Base-by-base conservation (phyloP, 1,140 invertebrate genomes). In the Elysia chlorotica region DNA sequence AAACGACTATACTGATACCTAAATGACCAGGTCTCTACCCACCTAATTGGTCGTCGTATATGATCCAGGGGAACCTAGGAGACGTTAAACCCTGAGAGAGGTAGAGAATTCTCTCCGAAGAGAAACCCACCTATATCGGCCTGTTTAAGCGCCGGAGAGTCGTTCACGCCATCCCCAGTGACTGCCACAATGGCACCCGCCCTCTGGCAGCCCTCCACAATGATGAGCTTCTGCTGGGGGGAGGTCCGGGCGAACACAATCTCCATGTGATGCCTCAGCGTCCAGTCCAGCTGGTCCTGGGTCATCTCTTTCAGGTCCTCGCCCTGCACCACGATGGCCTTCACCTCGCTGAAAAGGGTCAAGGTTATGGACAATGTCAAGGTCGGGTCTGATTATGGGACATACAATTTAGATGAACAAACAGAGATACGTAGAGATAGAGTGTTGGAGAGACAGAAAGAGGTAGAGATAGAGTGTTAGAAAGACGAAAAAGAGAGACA, bases 211-310 rank as follows among this genome's bases (percentile, higher is more conserved):
- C 88, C 98, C 89, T 99, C 97, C 54, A 99, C 98, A 87, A 99
- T 99, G 88, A 99, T 98, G 85, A 99, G 90, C 88, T 99, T 99
- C 89, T 99, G 98, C 88, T 99, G 97, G 21, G 97, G 97, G 36
- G 97, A 99, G 35, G 98, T 99, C 84, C 98, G 93, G 78, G 97
- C 98, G 90, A 99, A 99, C 77, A 99, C 98, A 88, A 99, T 99
- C 91, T 99, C 97, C 62, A 93, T 93, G 89, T 99, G 97, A 87
- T 97, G 94, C 90, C 91, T 80, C 74, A 99, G 90, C 84, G 99
- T 95, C 84, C 97, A 95, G 87, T 98, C 96, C 79, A 99, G 89
- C 86, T 96, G 92, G 59, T 96, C 94, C 69, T 91, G 91, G 76
- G 92, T 91, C 81, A 99, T 91, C 83, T 99, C 96, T 82, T 95